Evolutionary conservation across 2,888 invertebrate genomes (phyloP), one percentile per base, ranked within the genome.

Genomic region (Pachycephus smyrnensis): DNA sequence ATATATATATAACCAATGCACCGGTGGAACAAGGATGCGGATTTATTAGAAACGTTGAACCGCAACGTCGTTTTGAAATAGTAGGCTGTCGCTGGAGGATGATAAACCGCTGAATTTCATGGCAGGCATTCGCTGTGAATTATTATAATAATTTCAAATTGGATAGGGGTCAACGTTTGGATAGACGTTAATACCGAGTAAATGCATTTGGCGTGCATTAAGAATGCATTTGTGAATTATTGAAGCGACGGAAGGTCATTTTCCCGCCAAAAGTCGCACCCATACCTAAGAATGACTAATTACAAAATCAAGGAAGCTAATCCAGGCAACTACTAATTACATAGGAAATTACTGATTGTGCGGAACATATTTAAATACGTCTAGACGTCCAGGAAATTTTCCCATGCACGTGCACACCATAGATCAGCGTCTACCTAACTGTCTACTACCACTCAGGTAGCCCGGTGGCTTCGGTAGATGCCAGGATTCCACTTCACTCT

Each of bases 291-390:
- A 55, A 23, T 55, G 23, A 55, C 23, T 23, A 2, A 15, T 6
- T 23, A 23, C 9, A 55, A 55, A 23, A 55, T 55, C 23, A 15
- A 55, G 6, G 23, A 55, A 55, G 23, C 9, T 55, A 11, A 9
- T 55, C 23, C 12, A 11, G 32, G 12, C 33, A 3, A n/a, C 37
- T 36, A 37, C 9, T 74, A 36, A 32, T 36, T 74, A 11, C 6
- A 36, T 36, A 74, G 36, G n/a, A 74, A 74, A 74, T 74, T 74
- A 30, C 9, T n/a, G 74, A 74, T 74, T 36, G 23, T 36, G n/a
- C 30, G 37, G 37, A 74, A 36, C 35, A 30, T 73, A 23, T 23
- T 73, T 73, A 30, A 73, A 15, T 23, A 33, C 73, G 73, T 73
- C 73, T 73, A 35, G 35, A 31, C 23, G 74, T n/a, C 37, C 32